phyloP scores from a whole-genome alignment of 2,797 vertebrate genomes.

The Mycteria americana region DNA sequence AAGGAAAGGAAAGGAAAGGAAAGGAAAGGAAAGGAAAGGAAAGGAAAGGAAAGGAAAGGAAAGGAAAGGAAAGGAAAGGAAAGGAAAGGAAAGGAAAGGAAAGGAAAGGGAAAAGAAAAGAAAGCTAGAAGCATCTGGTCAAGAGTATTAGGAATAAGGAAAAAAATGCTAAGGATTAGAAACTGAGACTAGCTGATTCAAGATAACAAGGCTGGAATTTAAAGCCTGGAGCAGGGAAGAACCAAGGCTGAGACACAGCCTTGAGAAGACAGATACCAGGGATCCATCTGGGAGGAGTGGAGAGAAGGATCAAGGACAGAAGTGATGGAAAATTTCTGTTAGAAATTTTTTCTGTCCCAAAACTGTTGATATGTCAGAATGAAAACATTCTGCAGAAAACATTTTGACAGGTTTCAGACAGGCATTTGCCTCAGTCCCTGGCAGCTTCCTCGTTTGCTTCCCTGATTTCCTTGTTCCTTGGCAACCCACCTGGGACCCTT shows the following conservation, averaged over 20 bases:
- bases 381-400: background rate
- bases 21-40: too few relatives aligned
- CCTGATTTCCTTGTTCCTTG: background rate
- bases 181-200: background rate
- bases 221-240: background rate
- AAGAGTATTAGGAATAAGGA: background rate
- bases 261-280: background rate
- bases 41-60: too few relatives aligned
- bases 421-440: background rate
- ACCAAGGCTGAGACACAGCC: background rate
- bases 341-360: background rate
- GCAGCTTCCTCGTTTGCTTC: background rate
- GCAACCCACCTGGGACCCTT: background rate
- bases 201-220: background rate
- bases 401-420: background rate
- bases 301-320: background rate
- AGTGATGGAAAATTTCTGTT: background rate
- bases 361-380: background rate
- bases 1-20: too few relatives aligned
- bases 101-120: too few relatives aligned
- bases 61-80: too few relatives aligned
- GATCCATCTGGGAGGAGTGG: background rate
- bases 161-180: accelerated
- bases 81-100: too few relatives aligned
- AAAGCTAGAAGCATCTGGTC: background rate